phyloP scores from a whole-genome alignment of 2,113 vertebrate species.

The Tichodroma muraria region DNA sequence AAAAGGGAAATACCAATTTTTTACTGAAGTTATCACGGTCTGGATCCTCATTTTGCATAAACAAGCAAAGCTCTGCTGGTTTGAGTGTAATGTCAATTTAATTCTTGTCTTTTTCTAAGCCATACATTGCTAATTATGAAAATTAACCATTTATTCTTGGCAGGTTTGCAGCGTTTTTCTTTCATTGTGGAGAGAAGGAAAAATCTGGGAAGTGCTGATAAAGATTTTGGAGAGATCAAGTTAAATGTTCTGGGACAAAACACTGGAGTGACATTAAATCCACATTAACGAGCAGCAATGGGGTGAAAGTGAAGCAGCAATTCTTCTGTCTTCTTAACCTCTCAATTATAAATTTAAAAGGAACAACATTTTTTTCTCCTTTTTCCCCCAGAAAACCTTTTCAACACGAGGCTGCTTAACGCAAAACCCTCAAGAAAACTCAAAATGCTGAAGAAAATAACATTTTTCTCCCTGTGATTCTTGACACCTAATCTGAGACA shows the following conservation, averaged over 20 bases:
- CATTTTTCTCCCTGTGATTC: neutral
- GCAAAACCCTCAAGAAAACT: neutral
- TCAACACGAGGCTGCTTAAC: neutral
- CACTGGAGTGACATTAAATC: neutral
- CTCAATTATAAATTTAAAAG: neutral
- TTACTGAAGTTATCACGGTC: neutral
- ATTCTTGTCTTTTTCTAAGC: neutral
- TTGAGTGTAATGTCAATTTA: fast-evolving
- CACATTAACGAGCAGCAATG: conserved; percentile 8
- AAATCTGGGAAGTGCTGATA: neutral
- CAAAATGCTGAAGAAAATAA: neutral
- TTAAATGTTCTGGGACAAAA: neutral
- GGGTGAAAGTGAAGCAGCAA: conserved; percentile 20
- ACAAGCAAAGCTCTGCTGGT: neutral
- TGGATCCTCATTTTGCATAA: neutral
- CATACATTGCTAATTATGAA: neutral
- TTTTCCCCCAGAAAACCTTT: neutral
- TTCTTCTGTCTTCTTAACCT: neutral
- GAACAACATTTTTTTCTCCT: neutral
- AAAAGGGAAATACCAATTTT: neutral
- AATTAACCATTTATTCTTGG: neutral
- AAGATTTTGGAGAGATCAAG: neutral
- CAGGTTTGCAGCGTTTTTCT: neutral
- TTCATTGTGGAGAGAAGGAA: neutral
- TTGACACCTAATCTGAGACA: neutral